Evolutionary conservation across 2,888 invertebrate genomes (phyloP).

Genomic region (Acrobasis repandana): DNA sequence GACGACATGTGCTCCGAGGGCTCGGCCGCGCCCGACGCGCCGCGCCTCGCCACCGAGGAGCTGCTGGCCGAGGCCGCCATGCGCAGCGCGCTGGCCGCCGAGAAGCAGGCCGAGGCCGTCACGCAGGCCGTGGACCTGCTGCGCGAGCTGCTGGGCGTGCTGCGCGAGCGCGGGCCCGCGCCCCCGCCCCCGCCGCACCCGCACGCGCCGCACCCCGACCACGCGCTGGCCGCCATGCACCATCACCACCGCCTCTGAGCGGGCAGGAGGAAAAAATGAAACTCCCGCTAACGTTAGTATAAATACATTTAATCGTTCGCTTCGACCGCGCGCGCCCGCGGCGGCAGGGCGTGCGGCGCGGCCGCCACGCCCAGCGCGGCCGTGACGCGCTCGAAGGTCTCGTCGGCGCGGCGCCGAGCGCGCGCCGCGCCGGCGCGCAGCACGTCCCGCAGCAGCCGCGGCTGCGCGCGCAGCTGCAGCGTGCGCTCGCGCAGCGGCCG

Average conservation of each 20-base stretch:
- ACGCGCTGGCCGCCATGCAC: slow-evolving; percentile 28
- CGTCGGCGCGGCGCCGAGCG: slow-evolving; percentile 84
- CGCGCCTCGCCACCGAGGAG: slow-evolving; percentile 64
- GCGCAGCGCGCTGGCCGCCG: slow-evolving; percentile 72
- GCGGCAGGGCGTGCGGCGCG: slow-evolving; percentile 39
- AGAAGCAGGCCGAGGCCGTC: slow-evolving; percentile 73
- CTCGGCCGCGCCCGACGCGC: slow-evolving; percentile 41
- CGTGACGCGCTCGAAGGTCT: slow-evolving; percentile 85
- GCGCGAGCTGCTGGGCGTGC: slow-evolving; percentile 55
- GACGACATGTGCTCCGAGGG: slow-evolving; percentile 70
- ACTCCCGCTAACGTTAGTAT: no score
- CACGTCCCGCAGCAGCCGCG: slow-evolving; percentile 78
- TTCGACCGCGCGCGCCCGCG: slow-evolving; percentile 59
- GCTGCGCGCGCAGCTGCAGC: slow-evolving; percentile 83
- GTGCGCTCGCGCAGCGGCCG: slow-evolving; percentile 46
- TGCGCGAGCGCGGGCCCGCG: slow-evolving; percentile 74
- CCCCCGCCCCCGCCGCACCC: background rate
- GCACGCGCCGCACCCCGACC: background rate
- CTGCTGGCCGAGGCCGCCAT: slow-evolving; percentile 75
- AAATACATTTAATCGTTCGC: background rate
- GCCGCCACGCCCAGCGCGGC: slow-evolving; percentile 81
- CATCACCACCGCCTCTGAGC: slow-evolving; percentile 31
- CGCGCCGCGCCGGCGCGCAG: slow-evolving; percentile 85
- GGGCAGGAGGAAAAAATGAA: background rate
- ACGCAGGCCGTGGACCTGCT: slow-evolving; percentile 50